Base-by-base conservation (phyloP, 2,113 vertebrate species). In the Paramisgurnus dabryanus region DNA sequence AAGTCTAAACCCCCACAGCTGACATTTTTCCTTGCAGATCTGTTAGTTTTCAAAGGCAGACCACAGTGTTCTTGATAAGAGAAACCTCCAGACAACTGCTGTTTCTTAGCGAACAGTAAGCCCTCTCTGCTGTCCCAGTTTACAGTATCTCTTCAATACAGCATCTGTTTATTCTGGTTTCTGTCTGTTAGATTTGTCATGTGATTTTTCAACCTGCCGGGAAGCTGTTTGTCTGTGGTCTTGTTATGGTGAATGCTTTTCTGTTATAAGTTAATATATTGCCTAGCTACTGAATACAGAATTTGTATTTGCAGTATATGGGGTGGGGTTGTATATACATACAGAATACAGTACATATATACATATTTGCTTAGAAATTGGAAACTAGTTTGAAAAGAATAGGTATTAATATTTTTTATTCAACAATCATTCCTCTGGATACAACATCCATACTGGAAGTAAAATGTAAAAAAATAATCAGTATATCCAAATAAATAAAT, bases 21-120 rank as follows among this genome's bases (percentile, higher is more conserved):
- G 41, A 64, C 58, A 49, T 75, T 22, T 63, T 75, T 58, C 55
- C 17, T 47, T 63, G 58, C 72, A n/a, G 58, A 75, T 75, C 57
- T 63, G 58, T 75, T 75, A 63, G 43, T 63, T 18, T 45, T 75
- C 7, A 18, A 13, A 75, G 58, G 22, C 22, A 17, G 58, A 39
- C 60, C 72, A 63, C 18, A 75, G 18, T 49, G 72, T 17, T 64
- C n/a, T 74, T 74, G 71, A 61, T 49, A 50, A 63, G 18, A 64
- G 18, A 75, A 49, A 49, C 58, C 58, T 50, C 27, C 3, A 15
- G 22, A 64, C 58, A 49, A 18, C 72, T 75, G 58, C 58, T 64
- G 72, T 75, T 75, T 63, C 12, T 47, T 27, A 64, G 18, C 72
- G 47, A 63, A 12, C 60, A 63, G 12, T 63, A 18, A 49, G 43